Base-by-base conservation (phyloP, 2,888 invertebrate genomes). In the Dichetophora obliterata region DNA sequence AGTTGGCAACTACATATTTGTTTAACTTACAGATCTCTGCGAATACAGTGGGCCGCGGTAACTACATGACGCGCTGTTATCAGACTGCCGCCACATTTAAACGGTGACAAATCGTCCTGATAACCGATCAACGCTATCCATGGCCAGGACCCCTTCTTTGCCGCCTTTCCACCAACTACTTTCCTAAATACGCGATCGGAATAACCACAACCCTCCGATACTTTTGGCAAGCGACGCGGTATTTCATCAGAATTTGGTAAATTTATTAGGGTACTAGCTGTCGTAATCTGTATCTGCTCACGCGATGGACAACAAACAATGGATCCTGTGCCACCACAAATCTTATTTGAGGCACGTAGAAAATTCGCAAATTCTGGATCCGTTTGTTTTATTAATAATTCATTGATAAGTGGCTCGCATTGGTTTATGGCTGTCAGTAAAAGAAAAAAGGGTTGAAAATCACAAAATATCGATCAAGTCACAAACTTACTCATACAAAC, bases 61-160 rank as follows among this genome's bases (percentile, higher is more conserved):
- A 97, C 85, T 0, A 96, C 91, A 86, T 96, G 95, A 0, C 86
- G 80, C 19, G 85, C 86, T 0, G 89, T 88, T 22, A 89, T 83
- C 77, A 89, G 78, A 0, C 88, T 82, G 4, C 96, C 96, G 1
- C 90, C 90, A 75, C 90, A 90, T 79, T 88, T 89, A 19, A 88
- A 90, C 0, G 86, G 84, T 1, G 84, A 89, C 37, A 89, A 88
- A 82, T 90, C 88, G 75, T 86, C 88, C 79, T 90, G 91, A 85
- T 94, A 96, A 0, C 95, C 96, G 52, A 96, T 89, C 3, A 93
- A 91, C 0, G 92, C 93, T 82, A 95, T 91, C 95, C 95, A 96
- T 0, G 96, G 96, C 92, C 95, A 95, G 71, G 93, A 92, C 24
- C 94, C 95, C 78, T 92, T 88, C 70, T 91, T 89, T 5, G 95